Base-by-base conservation (phyloP, 2,888 invertebrate genomes). In the Apomyelois bistriatella region DNA sequence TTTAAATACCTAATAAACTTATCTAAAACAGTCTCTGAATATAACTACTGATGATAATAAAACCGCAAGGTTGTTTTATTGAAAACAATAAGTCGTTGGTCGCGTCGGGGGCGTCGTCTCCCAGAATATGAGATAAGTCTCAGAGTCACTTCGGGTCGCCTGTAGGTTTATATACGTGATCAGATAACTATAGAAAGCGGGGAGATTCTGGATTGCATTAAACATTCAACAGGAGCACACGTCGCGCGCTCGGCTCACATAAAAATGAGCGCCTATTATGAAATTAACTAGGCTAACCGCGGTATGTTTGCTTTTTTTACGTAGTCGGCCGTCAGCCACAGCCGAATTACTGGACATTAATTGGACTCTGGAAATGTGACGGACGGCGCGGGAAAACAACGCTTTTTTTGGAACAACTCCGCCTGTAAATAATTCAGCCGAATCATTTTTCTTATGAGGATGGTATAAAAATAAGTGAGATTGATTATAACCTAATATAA, bases 231-330 rank as follows among this genome's bases (percentile, higher is more conserved):
- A 69, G 66, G 58, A 74, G 69, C 76, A 77, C 76, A 82, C 79
- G 76, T 79, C 79, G 73, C 74, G 63, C 61, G 62, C 76, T 67
- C 78, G 74, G 60, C 79, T 81, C 76, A 85, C 84, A 84, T 87
- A 90, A 89, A 90, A 90, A 90, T 90, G 83, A 85, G 80, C 81
- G 78, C 79, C 82, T 89, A 84, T 90, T 88, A 89, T 86, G 87
- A 85, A 90, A 90, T 90, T 90, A 89, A 79, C 81, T 75, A 72
- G 75, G 76, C 74, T 76, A 78, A 75, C 79, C 78, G 77, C 74
- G 70, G 70, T 66, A 67, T 72, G 77, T 74, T 76, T 66, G 66
- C 65, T 78, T 82, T 85, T 85, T 88, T 86, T 85, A 72, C 73
- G 72, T 70, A 76, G 76, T 75, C 66, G 66, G 71, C 74, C 84